Conservation (phyloP, 2,888 invertebrate genomes). For the Gastracanthus pulcherrimus region DNA sequence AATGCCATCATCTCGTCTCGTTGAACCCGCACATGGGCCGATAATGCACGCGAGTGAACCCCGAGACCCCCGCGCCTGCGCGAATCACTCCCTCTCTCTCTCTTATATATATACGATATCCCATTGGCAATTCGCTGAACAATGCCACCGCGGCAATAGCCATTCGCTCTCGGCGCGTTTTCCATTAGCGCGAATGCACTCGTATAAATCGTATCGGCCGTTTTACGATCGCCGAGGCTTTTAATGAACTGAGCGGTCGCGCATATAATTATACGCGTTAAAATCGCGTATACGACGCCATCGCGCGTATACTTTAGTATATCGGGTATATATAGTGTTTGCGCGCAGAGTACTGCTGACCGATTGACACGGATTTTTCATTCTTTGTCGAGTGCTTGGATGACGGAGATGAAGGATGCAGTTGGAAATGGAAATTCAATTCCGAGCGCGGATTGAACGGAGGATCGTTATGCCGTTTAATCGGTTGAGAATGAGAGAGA, state of each 20-base stretch:
- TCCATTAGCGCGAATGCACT: constrained; percentile 33
- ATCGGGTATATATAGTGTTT: background rate
- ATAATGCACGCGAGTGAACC: background rate
- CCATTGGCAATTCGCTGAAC: constrained; percentile 62
- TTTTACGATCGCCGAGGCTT: constrained; percentile 31
- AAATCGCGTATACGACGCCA: background rate
- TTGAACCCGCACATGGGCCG: no score
- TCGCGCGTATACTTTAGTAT: background rate
- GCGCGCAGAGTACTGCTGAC: no score
- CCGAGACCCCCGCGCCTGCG: background rate
- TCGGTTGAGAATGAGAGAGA: constrained; percentile 37
- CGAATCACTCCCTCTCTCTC: background rate
- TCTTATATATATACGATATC: no score
- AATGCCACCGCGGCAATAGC: constrained; percentile 55
- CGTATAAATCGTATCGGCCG: constrained; percentile 17
- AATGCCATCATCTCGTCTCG: no score
- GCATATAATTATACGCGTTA: constrained; percentile 29
- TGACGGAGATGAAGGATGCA: background rate
- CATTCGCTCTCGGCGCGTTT: background rate
- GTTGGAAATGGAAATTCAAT: background rate
- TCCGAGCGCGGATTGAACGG: constrained; percentile 24
- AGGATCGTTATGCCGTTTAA: constrained; percentile 54
- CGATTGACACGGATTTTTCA: constrained; percentile 35
- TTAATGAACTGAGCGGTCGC: constrained; percentile 34
- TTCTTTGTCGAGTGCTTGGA: background rate